Base-by-base conservation (phyloP, 2,888 invertebrate species). In the Calameuta filiformis region DNA sequence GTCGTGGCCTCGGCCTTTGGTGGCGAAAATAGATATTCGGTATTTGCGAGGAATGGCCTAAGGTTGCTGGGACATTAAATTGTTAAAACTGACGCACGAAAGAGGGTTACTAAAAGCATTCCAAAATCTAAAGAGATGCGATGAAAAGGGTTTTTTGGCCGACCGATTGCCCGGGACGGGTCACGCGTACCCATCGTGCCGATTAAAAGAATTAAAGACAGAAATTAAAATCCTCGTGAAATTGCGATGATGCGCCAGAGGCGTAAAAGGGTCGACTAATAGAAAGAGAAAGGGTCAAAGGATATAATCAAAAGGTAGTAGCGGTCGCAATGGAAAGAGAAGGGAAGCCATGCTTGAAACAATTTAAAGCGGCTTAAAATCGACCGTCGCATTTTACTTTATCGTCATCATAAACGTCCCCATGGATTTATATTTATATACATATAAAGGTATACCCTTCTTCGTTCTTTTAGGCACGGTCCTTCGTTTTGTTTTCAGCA, bases 391-490 rank as follows among this genome's bases (percentile, higher is more conserved):
- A 73, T 80, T 82, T 82, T 77, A 80, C 79, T 82, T 82, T 81
- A 81, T 81, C 79, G 79, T 82, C 82, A 77, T 81, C 81, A 81
- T 82, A 81, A 82, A 82, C 77, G 81, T 82, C 81, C 76, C 69
- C 40, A 56, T 74, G 75, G 82, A 81, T 80, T 81, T 56, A 56
- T 56, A 56, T 56, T 56, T 56, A 56, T 35, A 12, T 56, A 56
- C 12, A 12, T 35, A 35, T 35, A 35, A 35, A 35, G 12, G 3
- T 35, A 35, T 40, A 40, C 15, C 4, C 23, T 56, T 23, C 56
- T 23, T 23, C 56, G 23, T 23, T 56, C 56, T 23, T 23, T 56
- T 56, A 56, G 40, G 40, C 40, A 15, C 6, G 40, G 34, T 73
- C 75, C 31, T 75, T 76, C 68, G 56, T 76, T 78, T 76, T 76